phyloP scores from a whole-genome alignment of 2,888 invertebrate species.

The Philonicus albiceps region DNA sequence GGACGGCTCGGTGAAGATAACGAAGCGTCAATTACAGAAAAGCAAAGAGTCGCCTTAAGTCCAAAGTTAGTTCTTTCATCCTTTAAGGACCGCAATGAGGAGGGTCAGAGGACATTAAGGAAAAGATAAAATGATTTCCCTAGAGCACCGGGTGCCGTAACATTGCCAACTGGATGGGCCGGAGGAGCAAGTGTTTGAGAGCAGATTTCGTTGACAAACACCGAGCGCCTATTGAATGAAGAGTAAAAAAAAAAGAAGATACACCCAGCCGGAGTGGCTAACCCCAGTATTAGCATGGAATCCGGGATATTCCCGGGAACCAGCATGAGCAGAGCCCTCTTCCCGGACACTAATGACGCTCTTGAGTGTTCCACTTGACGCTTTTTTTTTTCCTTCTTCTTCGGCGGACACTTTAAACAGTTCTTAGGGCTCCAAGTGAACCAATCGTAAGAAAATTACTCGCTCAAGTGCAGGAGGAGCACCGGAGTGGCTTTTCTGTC shows the following conservation, averaged over 20 bases:
- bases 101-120: constrained; percentile 29
- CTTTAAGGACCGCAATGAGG: constrained; percentile 22
- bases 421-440: background rate
- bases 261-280: background rate
- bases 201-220: constrained; percentile 29
- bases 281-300: constrained; percentile 26
- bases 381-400: background rate
- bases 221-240: background rate
- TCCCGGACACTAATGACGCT: constrained; percentile 4
- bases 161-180: background rate
- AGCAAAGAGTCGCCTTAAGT: constrained; percentile 7
- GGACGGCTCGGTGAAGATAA: background rate
- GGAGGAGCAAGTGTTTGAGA: background rate
- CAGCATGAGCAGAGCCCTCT: background rate
- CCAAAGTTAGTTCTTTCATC: constrained; percentile 29
- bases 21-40: constrained; percentile 34
- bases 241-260: background rate
- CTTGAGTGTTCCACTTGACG: constrained; percentile 2
- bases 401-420: constrained; percentile 7
- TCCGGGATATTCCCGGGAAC: background rate
- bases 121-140: constrained; percentile 38
- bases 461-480: constrained; percentile 3
- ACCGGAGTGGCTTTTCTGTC: background rate
- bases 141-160: constrained; percentile 21
- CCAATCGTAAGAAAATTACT: constrained; percentile 26